phyloP scores from a whole-genome alignment of 2,888 invertebrate genomes.

The Eucriotettix oculatus region DNA sequence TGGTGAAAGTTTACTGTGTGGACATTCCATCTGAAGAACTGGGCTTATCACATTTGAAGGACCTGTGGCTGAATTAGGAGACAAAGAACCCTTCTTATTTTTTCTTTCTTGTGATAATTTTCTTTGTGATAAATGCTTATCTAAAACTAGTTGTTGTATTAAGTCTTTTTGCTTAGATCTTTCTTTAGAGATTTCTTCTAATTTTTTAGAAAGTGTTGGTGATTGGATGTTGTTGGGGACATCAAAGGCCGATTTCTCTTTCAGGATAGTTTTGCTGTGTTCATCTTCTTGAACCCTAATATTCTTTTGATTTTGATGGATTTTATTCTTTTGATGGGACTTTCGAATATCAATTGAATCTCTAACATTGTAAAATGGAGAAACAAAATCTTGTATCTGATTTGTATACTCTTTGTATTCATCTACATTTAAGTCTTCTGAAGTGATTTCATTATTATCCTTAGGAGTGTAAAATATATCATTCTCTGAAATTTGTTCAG shows the following conservation, averaged over 20 bases:
- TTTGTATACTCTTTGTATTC: constrained; percentile 41
- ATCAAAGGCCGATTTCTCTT: constrained; percentile 16
- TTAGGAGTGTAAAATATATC: constrained; percentile 8
- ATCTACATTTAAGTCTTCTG: constrained; percentile 11
- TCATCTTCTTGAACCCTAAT: constrained; percentile 15
- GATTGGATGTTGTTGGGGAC: constrained; percentile 25
- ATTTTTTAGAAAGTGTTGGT: constrained; percentile 40
- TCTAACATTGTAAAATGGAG: constrained; percentile 50
- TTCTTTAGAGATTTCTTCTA: constrained; percentile 63
- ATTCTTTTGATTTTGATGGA: background rate
- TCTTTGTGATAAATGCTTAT: constrained; percentile 49
- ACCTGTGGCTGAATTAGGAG: background rate
- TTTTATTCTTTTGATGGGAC: constrained; percentile 30
- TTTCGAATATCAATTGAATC: constrained; percentile 50
- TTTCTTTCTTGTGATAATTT: constrained; percentile 33
- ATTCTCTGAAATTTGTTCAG: constrained; percentile 3
- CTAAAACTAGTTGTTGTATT: constrained; percentile 68
- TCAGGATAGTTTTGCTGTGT: constrained; percentile 1
- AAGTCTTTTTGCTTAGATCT: constrained; percentile 68
- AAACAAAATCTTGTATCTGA: constrained; percentile 44
- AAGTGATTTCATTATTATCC: background rate
- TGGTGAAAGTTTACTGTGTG: background rate
- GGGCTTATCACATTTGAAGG: background rate
- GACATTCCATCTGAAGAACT: too few species aligned
- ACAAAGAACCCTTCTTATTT: too few species aligned